Conservation (phyloP, 1,140 invertebrate genomes). For the Trinorchestia longiramus region DNA sequence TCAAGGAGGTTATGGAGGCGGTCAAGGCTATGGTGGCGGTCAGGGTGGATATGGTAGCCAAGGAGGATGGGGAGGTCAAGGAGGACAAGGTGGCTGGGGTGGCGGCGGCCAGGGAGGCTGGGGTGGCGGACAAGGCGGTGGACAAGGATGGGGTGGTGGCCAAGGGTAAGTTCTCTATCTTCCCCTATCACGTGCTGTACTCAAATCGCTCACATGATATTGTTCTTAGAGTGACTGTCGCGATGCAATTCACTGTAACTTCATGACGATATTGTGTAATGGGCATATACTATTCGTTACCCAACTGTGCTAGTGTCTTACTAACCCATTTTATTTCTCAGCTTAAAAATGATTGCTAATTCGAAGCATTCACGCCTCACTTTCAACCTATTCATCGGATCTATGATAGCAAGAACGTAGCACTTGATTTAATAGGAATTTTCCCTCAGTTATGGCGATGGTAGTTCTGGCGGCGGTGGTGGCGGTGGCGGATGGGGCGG, state of each 20-base stretch:
- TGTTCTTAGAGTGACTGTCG: too few relatives aligned
- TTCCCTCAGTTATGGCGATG: slow-evolving; percentile 48
- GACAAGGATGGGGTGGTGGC: slow-evolving; percentile 62
- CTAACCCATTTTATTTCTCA: neutral
- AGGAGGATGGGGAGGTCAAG: slow-evolving; percentile 60
- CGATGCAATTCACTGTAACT: too few relatives aligned
- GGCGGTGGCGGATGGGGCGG: slow-evolving; percentile 61
- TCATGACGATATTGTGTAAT: too few relatives aligned
- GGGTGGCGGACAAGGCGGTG: slow-evolving; percentile 58
- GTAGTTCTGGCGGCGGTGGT: slow-evolving; percentile 58
- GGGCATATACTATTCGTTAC: too few relatives aligned
- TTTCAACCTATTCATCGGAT: too few relatives aligned
- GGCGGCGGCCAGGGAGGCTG: slow-evolving; percentile 50
- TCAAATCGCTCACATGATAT: too few relatives aligned
- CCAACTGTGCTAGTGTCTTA: too few relatives aligned
- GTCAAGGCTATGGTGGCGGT: slow-evolving; percentile 11
- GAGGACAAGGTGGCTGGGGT: slow-evolving; percentile 60
- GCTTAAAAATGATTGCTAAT: neutral
- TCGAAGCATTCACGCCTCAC: too few relatives aligned
- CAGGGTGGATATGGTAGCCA: slow-evolving; percentile 64
- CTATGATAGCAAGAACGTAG: too few relatives aligned
- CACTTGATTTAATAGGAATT: neutral
- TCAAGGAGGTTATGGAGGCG: slow-evolving; percentile 2
- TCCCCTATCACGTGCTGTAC: too few relatives aligned
- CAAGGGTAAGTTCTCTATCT: slow-evolving; percentile 38